These are phyloP conservation scores for Vanessa atalanta DNA, from an alignment of 1,140 invertebrate genomes.

Conservation along the genomic window DNA sequence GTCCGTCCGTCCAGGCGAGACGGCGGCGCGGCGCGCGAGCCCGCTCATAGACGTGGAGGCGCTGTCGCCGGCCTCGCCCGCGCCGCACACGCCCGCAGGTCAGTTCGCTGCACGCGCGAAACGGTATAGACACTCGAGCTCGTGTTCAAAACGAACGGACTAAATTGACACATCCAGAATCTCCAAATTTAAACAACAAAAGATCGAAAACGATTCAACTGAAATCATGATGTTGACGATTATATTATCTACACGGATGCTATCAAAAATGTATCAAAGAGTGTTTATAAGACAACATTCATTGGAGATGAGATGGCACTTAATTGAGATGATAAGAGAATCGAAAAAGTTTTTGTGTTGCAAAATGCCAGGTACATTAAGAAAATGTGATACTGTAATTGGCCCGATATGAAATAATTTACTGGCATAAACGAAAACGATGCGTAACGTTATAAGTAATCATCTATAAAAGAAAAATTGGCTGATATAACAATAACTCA, in stretches of 20 bases:
- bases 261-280: neutral
- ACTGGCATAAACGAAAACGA: constrained; percentile 24
- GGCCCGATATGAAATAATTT: neutral
- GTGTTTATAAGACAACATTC: neutral
- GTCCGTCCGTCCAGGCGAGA: constrained; percentile 83
- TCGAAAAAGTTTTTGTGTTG: no score
- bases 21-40: constrained; percentile 83
- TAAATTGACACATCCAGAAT: neutral
- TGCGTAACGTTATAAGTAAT: neutral
- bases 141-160: neutral
- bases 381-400: neutral
- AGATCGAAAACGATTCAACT: neutral
- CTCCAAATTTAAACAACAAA: neutral
- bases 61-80: constrained; percentile 83
- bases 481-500: constrained; percentile 14
- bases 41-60: constrained; percentile 89
- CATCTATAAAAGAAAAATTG: constrained; percentile 20
- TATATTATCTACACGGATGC: neutral
- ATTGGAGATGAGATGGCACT: neutral
- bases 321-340: no score
- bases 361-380: no score
- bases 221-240: neutral
- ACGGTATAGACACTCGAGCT: constrained; percentile 63
- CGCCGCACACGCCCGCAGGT: constrained; percentile 82
- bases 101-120: constrained; percentile 78